phyloP scores from a whole-genome alignment of 2,888 invertebrate genomes.

The Carterocephalus palaemon region DNA sequence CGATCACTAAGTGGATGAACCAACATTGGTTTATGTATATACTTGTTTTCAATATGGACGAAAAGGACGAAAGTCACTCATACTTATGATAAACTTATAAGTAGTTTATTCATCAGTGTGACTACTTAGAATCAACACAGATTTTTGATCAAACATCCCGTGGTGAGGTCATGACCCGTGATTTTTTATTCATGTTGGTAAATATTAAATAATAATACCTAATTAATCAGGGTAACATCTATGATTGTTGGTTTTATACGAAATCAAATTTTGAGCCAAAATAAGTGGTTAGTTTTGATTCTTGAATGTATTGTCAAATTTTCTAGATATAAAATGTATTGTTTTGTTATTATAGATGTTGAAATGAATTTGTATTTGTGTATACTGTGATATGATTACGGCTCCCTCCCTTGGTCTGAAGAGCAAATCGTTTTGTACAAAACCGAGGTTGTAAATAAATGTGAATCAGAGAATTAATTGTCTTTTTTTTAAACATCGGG shows the following conservation, averaged over 20 bases:
- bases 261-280: conserved; percentile 21
- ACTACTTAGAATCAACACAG: too few species aligned
- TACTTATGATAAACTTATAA: too few species aligned
- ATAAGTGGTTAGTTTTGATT: conserved; percentile 28
- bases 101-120: too few species aligned
- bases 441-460: conserved; percentile 61
- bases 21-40: too few species aligned
- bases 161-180: too few species aligned
- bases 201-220: too few species aligned
- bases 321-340: conserved; percentile 11
- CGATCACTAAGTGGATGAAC: too few species aligned
- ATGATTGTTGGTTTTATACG: conserved; percentile 6
- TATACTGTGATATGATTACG: conserved; percentile 70
- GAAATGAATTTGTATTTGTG: conserved; percentile 47
- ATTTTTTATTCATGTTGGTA: too few species aligned
- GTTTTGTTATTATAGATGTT: conserved; percentile 21
- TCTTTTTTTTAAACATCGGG: conserved; percentile 24
- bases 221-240: too few species aligned
- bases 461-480: conserved; percentile 37
- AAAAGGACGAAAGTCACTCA: too few species aligned
- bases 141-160: too few species aligned
- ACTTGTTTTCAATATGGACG: too few species aligned
- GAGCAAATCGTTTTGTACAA: conserved; percentile 46
- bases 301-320: conserved; percentile 16
- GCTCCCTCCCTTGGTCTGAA: conserved; percentile 48